Evolutionary conservation across 2,113 vertebrate species (phyloP).

Genomic region (Cyprinodon brontotheroides): DNA sequence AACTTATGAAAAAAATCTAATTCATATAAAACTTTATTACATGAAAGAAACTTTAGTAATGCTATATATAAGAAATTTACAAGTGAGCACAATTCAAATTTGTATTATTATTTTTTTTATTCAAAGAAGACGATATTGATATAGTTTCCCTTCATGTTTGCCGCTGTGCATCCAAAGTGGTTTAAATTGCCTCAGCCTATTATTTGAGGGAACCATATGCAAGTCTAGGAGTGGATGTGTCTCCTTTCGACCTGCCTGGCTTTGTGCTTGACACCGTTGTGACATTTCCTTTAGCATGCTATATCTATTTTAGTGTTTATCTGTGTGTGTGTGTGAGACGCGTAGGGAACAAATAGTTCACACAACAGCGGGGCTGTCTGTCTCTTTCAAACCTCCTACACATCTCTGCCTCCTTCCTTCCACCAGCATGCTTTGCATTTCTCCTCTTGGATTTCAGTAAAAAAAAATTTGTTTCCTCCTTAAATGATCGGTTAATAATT

Average conservation of each 20-base stretch:
- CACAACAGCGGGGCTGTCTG: constrained; percentile 62
- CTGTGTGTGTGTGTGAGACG: constrained; percentile 31
- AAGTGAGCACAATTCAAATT: no score
- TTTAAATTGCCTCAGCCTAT: not conserved
- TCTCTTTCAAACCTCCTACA: constrained; percentile 27
- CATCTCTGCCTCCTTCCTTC: constrained; percentile 17
- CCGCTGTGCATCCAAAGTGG: constrained; percentile 8
- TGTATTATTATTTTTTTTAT: no score
- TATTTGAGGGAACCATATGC: not conserved
- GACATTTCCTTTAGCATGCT: constrained; percentile 40
- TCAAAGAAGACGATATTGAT: no score
- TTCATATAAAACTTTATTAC: not conserved
- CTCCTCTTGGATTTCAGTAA: constrained; percentile 2
- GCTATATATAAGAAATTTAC: no score
- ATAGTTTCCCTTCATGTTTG: not conserved
- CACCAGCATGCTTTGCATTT: constrained; percentile 27
- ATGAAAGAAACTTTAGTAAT: not conserved
- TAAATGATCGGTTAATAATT: constrained; percentile 31
- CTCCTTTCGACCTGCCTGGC: constrained; percentile 24
- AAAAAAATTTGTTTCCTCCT: constrained; percentile 27
- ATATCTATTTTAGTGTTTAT: constrained; percentile 40
- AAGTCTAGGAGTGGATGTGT: constrained; percentile 11
- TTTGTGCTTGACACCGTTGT: constrained; percentile 41
- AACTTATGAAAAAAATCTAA: not conserved
- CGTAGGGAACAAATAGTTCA: constrained; percentile 67